Evolutionary conservation across 2,888 invertebrate species (phyloP).

Genomic region (Drosophila meridiana): DNA sequence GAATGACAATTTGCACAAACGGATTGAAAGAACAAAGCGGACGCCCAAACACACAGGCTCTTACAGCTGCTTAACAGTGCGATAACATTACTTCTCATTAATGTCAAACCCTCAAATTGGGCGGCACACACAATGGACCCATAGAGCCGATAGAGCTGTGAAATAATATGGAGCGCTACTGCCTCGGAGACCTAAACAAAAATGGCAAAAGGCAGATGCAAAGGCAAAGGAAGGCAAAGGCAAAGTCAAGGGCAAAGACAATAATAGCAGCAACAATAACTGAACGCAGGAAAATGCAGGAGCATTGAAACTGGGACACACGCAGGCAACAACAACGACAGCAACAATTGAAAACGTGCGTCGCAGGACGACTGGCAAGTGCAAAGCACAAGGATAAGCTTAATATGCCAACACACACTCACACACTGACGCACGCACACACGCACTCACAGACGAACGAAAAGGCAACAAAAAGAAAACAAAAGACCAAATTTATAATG

Average conservation of each 20-base stretch:
- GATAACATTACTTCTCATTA: constrained; percentile 80
- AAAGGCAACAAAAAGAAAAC: constrained; percentile 58
- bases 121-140: constrained; percentile 52
- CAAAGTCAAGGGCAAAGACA: constrained; percentile 7
- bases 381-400: constrained; percentile 64
- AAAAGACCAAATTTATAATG: constrained; percentile 73
- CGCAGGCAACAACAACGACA: constrained; percentile 38
- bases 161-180: constrained; percentile 5
- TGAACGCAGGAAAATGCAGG: constrained; percentile 37
- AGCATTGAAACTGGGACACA: constrained; percentile 66
- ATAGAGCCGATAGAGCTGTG: constrained; percentile 16
- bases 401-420: constrained; percentile 41
- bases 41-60: background rate
- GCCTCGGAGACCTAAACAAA: constrained; percentile 10
- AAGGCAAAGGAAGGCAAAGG: background rate
- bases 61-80: constrained; percentile 64
- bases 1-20: constrained; percentile 39
- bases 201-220: background rate
- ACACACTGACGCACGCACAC: constrained; percentile 4
- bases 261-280: constrained; percentile 17
- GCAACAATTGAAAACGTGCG: constrained; percentile 48
- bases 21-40: constrained; percentile 16
- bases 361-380: constrained; percentile 54
- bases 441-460: constrained; percentile 14
- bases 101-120: constrained; percentile 61